These are phyloP conservation scores for Dicrostonyx torquatus DNA, from an alignment of 2,797 vertebrate genomes.

Conservation along the genomic window DNA sequence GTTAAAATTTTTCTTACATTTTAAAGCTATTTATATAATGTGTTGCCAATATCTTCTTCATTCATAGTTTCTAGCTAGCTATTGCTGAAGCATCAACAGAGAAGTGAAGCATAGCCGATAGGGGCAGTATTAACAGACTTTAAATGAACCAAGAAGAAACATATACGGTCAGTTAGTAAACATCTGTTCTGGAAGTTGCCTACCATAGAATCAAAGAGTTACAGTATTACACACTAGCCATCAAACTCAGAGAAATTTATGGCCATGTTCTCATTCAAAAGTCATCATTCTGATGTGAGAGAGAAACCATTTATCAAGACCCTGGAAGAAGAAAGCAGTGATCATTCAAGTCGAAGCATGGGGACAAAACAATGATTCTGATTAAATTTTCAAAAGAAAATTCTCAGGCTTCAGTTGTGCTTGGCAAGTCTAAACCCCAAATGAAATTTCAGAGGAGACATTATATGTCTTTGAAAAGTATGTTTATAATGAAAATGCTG, in stretches of 20 bases:
- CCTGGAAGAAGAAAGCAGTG: conserved; percentile 29
- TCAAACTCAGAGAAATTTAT: conserved; percentile 53
- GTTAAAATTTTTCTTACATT: not conserved
- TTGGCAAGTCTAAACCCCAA: conserved; percentile 63
- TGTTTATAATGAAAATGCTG: conserved; percentile 68
- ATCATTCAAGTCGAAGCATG: conserved; percentile 55
- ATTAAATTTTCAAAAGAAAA: conserved; percentile 59
- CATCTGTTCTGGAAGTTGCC: conserved; percentile 36
- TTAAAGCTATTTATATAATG: conserved; percentile 9
- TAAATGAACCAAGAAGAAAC: conserved; percentile 50
- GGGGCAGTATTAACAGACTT: conserved; percentile 34
- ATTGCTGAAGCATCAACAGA: not conserved
- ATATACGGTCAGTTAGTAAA: conserved; percentile 55
- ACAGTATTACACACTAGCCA: conserved; percentile 41
- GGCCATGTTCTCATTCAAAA: conserved; percentile 56
- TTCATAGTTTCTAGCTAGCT: conserved; percentile 25
- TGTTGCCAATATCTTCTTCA: conserved; percentile 19
- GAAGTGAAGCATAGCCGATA: not conserved
- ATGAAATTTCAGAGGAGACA: conserved; percentile 63
- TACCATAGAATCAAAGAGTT: conserved; percentile 58
- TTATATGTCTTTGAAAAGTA: conserved; percentile 57
- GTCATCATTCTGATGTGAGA: conserved; percentile 61
- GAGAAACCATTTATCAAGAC: conserved; percentile 62
- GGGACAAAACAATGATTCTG: conserved; percentile 56
- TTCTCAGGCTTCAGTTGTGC: conserved; percentile 48